Conservation (phyloP, 1,140 invertebrate genomes). For the Bombus picipes region DNA sequence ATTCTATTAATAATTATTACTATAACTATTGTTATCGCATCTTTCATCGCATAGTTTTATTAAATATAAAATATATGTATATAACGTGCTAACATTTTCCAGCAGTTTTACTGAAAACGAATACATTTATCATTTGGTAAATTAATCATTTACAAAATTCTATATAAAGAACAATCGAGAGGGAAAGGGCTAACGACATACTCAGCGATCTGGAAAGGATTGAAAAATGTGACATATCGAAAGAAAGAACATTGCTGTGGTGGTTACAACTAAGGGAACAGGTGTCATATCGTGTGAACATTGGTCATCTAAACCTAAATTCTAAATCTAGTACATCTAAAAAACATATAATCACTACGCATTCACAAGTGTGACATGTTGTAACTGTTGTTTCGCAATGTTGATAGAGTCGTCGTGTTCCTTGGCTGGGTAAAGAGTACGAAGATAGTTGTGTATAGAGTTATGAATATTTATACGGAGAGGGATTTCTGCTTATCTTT, state of each 20-base stretch:
- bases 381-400: constrained; percentile 35
- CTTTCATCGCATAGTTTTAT: no score
- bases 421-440: no score
- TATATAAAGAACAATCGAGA: no score
- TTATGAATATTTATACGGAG: constrained; percentile 6
- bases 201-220: background rate
- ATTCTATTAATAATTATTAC: no score
- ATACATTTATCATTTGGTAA: no score
- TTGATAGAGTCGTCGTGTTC: background rate
- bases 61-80: no score
- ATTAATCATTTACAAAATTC: no score
- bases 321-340: constrained; percentile 45
- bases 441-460: background rate
- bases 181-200: background rate
- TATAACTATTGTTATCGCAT: no score
- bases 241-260: background rate
- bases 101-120: no score
- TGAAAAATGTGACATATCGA: background rate
- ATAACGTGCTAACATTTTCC: no score
- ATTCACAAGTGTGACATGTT: constrained; percentile 52
- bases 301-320: constrained; percentile 40
- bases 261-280: constrained; percentile 1
- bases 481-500: background rate
- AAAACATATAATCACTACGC: constrained; percentile 28
- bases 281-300: background rate